These are phyloP conservation scores for Eupithecia tripunctaria DNA, from an alignment of 2,888 invertebrate species.

Conservation along the genomic window DNA sequence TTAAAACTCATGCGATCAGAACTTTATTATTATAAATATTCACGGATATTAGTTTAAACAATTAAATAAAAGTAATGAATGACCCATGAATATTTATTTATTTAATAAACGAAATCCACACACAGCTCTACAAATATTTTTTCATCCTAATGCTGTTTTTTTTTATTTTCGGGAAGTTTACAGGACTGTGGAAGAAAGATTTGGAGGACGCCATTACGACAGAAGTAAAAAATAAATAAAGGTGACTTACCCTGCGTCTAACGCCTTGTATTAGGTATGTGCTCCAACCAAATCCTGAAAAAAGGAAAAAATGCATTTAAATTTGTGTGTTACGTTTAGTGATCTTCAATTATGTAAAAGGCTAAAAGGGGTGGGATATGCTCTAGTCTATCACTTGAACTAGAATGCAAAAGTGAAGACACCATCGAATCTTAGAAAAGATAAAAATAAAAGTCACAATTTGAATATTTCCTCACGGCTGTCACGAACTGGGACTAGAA, in stretches of 20 bases:
- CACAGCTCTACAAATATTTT: too few species aligned
- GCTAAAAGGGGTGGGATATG: neutral
- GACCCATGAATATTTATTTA: too few species aligned
- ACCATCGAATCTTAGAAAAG: slow-evolving; percentile 33
- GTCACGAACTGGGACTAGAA: slow-evolving; percentile 34
- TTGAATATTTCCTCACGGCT: slow-evolving; percentile 33
- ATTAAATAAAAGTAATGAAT: too few species aligned
- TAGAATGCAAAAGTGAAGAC: slow-evolving; percentile 27
- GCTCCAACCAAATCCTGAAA: slow-evolving; percentile 22
- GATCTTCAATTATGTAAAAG: neutral
- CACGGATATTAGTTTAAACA: too few species aligned
- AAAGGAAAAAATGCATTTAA: slow-evolving; percentile 5
- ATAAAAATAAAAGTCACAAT: slow-evolving; percentile 39
- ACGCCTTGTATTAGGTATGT: slow-evolving; percentile 8
- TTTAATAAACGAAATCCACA: too few species aligned
- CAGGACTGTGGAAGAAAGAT: neutral
- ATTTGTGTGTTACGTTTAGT: neutral
- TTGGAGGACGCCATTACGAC: too few species aligned
- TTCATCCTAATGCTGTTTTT: too few species aligned
- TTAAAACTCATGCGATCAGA: too few species aligned
- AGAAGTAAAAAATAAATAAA: neutral
- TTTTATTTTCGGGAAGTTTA: neutral
- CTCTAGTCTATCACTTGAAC: neutral
- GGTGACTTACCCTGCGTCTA: slow-evolving; percentile 19
- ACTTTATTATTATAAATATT: too few species aligned